These are phyloP conservation scores for Hypolimnas misippus DNA, from an alignment of 2,888 invertebrate species.

Conservation along the genomic window DNA sequence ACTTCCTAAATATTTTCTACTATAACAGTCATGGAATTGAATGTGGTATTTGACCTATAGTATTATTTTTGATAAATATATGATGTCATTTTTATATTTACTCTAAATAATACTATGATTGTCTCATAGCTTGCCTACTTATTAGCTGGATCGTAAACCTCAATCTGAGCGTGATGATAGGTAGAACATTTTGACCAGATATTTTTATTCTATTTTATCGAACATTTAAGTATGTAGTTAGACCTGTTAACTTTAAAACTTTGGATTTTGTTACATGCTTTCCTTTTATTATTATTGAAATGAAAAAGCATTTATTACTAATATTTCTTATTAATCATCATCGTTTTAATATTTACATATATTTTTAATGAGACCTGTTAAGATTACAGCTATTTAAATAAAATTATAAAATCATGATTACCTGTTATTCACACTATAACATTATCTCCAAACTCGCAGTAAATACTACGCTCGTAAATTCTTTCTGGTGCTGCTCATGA, in stretches of 20 bases:
- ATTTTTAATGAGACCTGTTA: not conserved
- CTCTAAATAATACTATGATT: not conserved
- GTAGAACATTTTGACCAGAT: not conserved
- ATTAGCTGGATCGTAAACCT: constrained; percentile 12
- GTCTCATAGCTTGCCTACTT: constrained; percentile 1
- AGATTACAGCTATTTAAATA: constrained; percentile 12
- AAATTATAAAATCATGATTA: constrained; percentile 36
- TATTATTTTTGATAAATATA: not conserved
- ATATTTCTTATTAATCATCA: not conserved
- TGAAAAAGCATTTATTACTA: not conserved
- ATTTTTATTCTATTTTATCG: not conserved
- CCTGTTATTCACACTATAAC: constrained; percentile 39
- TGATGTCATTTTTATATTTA: too few species aligned
- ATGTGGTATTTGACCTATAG: not conserved
- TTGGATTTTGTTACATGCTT: not conserved
- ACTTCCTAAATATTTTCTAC: too few species aligned
- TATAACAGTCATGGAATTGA: too few species aligned
- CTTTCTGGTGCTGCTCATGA: constrained; percentile 35
- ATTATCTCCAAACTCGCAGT: constrained; percentile 42
- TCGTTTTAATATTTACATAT: not conserved
- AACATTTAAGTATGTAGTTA: not conserved
- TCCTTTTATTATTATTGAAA: not conserved
- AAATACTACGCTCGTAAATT: constrained; percentile 31
- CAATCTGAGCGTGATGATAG: not conserved
- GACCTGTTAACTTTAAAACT: not conserved